Evolutionary conservation across 2,113 vertebrate genomes (phyloP).

Genomic region (Dendrocopos noguchii): DNA sequence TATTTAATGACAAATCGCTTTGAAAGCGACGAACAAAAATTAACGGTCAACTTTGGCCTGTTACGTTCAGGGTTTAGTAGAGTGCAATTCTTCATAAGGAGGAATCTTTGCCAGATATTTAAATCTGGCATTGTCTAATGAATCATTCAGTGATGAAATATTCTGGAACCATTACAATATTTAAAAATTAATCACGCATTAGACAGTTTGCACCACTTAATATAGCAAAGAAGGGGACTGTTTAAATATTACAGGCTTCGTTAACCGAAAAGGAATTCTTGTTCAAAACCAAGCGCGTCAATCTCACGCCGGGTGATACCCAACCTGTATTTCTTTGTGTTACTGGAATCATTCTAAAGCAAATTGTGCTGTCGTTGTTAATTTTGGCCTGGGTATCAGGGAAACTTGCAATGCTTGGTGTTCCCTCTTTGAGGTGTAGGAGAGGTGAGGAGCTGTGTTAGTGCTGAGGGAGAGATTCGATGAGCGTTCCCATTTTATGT

Average conservation of each 20-base stretch:
- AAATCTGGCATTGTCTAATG: not conserved
- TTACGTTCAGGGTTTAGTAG: not conserved
- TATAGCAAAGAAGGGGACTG: not conserved
- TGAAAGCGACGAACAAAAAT: not conserved
- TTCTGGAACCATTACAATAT: constrained; percentile 1
- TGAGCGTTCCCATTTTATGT: not conserved
- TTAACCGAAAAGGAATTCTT: constrained; percentile 19
- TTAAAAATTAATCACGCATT: not conserved
- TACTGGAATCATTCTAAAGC: not conserved
- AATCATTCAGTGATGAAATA: constrained; percentile 44
- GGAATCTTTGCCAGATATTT: constrained; percentile 13
- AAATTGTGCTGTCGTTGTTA: not conserved
- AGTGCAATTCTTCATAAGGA: not conserved
- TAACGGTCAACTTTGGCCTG: not conserved
- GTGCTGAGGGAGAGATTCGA: not conserved
- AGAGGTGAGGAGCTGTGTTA: not conserved
- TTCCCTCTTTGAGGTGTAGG: not conserved
- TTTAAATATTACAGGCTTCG: constrained; percentile 34
- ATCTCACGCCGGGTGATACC: not conserved
- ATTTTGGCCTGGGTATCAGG: not conserved
- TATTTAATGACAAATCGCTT: constrained; percentile 1
- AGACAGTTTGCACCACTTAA: constrained; percentile 20
- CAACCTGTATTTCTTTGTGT: constrained; percentile 14
- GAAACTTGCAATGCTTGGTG: not conserved
- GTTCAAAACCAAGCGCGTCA: constrained; percentile 2